These are phyloP conservation scores for Prenolepis imparis DNA, from an alignment of 2,888 invertebrate species.

Conservation along the genomic window DNA sequence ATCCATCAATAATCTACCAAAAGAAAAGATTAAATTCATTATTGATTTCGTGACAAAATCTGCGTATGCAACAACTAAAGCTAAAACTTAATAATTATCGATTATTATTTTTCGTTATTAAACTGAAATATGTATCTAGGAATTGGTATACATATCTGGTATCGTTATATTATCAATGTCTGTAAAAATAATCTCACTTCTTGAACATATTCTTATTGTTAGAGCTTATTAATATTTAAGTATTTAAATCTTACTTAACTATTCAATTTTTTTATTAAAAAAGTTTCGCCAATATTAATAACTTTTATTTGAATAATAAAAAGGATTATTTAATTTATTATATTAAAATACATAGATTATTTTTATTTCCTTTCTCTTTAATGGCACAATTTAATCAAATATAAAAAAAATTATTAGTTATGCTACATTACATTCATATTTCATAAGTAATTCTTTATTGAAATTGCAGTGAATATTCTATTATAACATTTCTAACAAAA, in stretches of 20 bases:
- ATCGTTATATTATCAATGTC: constrained; percentile 19
- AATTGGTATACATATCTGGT: constrained; percentile 26
- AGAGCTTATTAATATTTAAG: constrained; percentile 27
- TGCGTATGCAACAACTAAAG: background rate
- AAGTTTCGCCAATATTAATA: constrained; percentile 11
- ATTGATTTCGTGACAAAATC: constrained; percentile 15
- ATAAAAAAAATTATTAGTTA: constrained; percentile 33
- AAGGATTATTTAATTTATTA: constrained; percentile 25
- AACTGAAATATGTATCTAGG: constrained; percentile 24
- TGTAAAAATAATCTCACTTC: constrained; percentile 54
- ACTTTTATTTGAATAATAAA: constrained; percentile 43
- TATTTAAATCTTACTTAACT: constrained; percentile 35
- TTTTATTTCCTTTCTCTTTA: constrained; percentile 20
- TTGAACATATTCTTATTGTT: constrained; percentile 41
- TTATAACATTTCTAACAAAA: background rate
- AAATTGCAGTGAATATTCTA: constrained; percentile 3
- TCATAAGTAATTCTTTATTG: constrained; percentile 3
- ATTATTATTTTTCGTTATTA: constrained; percentile 24
- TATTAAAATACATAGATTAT: constrained; percentile 29
- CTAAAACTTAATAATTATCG: constrained; percentile 33
- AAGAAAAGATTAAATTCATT: constrained; percentile 20
- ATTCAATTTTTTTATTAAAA: constrained; percentile 5
- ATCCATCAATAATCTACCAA: constrained; percentile 6
- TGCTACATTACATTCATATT: constrained; percentile 13
- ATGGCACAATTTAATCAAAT: constrained; percentile 61